phyloP scores from a whole-genome alignment of 1,140 invertebrate species.

The Platorchestia sp. region DNA sequence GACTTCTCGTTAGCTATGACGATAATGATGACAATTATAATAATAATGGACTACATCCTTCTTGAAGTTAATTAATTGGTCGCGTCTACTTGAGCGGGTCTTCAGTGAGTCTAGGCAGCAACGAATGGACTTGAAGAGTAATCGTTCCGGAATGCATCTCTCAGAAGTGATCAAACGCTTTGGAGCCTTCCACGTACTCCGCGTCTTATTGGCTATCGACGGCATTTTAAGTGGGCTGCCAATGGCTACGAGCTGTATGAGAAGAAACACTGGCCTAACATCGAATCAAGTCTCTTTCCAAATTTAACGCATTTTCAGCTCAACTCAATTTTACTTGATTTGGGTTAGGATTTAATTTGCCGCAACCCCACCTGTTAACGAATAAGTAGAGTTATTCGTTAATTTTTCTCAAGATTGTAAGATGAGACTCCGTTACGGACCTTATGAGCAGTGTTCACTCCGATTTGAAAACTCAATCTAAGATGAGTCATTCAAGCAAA shows the following conservation, averaged over 20 bases:
- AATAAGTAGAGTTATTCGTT: background rate
- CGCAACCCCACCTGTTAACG: background rate
- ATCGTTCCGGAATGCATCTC: background rate
- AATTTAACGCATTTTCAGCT: background rate
- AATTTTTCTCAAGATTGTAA: background rate
- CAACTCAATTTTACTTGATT: background rate
- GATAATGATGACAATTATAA: constrained; percentile 41
- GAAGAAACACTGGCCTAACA: background rate
- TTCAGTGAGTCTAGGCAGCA: background rate
- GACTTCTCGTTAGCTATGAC: background rate
- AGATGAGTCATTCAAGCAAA: background rate
- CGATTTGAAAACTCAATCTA: background rate
- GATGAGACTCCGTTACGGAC: background rate
- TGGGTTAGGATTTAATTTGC: background rate
- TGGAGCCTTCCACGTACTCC: background rate
- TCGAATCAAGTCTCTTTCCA: background rate
- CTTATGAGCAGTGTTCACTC: background rate
- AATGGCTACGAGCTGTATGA: background rate
- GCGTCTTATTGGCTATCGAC: background rate
- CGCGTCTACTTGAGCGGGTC: constrained; percentile 41
- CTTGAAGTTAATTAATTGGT: constrained; percentile 29
- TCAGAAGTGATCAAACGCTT: background rate
- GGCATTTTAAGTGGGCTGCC: background rate
- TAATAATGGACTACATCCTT: constrained; percentile 42
- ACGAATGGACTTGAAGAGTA: background rate